These are phyloP conservation scores for Ecdyonurus torrentis DNA, from an alignment of 2,888 invertebrate species.

Conservation along the genomic window DNA sequence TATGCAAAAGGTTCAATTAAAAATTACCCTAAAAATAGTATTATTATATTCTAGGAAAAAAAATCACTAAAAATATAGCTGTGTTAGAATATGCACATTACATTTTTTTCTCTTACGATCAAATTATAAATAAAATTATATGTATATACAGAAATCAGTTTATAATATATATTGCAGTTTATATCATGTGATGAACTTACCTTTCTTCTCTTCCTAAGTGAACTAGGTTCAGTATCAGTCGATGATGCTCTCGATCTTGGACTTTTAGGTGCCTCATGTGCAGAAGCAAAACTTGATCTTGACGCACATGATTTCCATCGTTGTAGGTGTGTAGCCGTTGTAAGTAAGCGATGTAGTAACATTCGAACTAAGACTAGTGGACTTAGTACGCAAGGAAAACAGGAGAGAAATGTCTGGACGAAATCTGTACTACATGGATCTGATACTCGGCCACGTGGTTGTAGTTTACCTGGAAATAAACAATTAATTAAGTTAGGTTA, in stretches of 20 bases:
- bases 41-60: too few relatives aligned
- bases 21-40: too few relatives aligned
- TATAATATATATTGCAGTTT: too few relatives aligned
- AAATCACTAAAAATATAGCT: too few relatives aligned
- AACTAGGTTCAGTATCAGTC: slow-evolving; percentile 25
- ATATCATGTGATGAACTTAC: too few relatives aligned
- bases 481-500: too few relatives aligned
- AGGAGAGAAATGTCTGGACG: slow-evolving; percentile 25
- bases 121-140: too few relatives aligned
- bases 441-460: slow-evolving; percentile 16
- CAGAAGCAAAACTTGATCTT: slow-evolving; percentile 28
- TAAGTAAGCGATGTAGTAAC: slow-evolving; percentile 35
- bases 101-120: too few relatives aligned
- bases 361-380: slow-evolving; percentile 36
- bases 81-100: too few relatives aligned
- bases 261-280: slow-evolving; percentile 22
- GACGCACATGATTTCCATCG: slow-evolving; percentile 28
- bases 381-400: slow-evolving; percentile 33
- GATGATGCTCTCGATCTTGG: slow-evolving; percentile 25
- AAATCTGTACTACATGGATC: slow-evolving; percentile 21
- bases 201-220: slow-evolving; percentile 25
- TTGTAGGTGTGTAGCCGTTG: slow-evolving; percentile 29
- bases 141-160: too few relatives aligned
- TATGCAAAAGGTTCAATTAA: too few relatives aligned
- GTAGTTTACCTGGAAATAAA: slow-evolving; percentile 12